phyloP scores from a whole-genome alignment of 2,113 vertebrate genomes.

The Fregata magnificens region DNA sequence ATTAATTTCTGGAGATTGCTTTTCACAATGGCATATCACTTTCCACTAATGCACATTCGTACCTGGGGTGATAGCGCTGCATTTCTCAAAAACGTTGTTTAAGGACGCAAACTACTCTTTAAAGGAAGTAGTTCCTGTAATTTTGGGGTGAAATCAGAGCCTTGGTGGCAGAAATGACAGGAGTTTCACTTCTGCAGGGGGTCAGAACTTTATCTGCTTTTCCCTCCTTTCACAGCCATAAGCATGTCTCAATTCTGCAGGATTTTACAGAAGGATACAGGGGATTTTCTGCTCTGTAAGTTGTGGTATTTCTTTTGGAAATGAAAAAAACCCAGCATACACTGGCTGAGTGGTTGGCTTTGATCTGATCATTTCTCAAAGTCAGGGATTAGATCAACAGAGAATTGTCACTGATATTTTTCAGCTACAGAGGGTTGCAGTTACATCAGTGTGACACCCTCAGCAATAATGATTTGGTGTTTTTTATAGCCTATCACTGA shows the following conservation, averaged over 20 bases:
- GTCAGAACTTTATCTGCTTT: neutral
- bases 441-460: neutral
- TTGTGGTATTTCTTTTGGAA: neutral
- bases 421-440: neutral
- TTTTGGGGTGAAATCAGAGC: neutral
- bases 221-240: neutral
- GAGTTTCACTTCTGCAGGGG: neutral
- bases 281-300: slow-evolving; percentile 13
- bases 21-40: neutral
- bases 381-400: neutral
- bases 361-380: neutral
- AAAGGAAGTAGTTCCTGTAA: neutral
- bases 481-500: neutral
- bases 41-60: neutral
- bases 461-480: neutral
- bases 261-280: neutral
- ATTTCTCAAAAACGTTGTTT: neutral
- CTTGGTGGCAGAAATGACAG: neutral
- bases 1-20: neutral
- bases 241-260: neutral
- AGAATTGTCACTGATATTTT: neutral
- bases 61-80: neutral
- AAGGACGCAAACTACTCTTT: neutral
- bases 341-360: neutral
- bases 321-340: neutral